Evolutionary conservation across 2,888 invertebrate genomes (phyloP).

Genomic region (Drosophila subsilvestris): DNA sequence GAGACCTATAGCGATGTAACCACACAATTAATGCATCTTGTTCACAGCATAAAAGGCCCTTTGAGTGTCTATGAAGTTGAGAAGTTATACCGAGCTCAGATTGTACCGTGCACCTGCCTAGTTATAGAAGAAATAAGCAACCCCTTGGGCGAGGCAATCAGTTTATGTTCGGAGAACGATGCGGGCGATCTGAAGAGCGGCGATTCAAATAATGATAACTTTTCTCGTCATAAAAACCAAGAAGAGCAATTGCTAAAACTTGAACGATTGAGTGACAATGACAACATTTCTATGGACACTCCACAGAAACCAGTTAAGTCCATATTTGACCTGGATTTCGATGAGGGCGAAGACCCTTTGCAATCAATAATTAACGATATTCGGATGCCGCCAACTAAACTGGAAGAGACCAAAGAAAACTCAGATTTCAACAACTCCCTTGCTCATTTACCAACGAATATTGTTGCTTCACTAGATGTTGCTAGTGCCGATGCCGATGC

Average conservation of each 20-base stretch:
- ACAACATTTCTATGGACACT: conserved; percentile 4
- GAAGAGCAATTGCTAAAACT: conserved; percentile 1
- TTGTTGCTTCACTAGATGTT: background rate
- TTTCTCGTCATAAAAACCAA: conserved; percentile 7
- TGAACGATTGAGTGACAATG: conserved; percentile 16
- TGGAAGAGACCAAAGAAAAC: conserved; percentile 9
- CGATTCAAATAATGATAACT: conserved; percentile 15
- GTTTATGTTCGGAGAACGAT: conserved; percentile 1
- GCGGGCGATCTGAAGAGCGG: background rate
- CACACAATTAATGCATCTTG: conserved; percentile 62
- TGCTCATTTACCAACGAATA: background rate
- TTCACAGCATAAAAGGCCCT: conserved; percentile 52
- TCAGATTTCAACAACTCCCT: conserved; percentile 2
- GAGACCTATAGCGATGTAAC: conserved; percentile 46
- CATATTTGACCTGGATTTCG: conserved; percentile 84
- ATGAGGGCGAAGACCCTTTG: conserved; percentile 83
- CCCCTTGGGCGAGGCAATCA: conserved; percentile 2
- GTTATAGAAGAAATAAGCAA: conserved; percentile 57
- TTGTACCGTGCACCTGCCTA: conserved; percentile 74
- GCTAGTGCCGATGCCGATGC: background rate
- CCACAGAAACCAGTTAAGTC: conserved; percentile 79
- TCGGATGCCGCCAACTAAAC: conserved; percentile 32
- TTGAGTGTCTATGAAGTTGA: conserved; percentile 53
- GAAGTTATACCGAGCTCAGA: conserved; percentile 50
- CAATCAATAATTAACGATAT: conserved; percentile 70